Evolutionary conservation across 2,113 vertebrate species (phyloP), one percentile per base, ranked within the genome.

Genomic region (Rana temporaria): DNA sequence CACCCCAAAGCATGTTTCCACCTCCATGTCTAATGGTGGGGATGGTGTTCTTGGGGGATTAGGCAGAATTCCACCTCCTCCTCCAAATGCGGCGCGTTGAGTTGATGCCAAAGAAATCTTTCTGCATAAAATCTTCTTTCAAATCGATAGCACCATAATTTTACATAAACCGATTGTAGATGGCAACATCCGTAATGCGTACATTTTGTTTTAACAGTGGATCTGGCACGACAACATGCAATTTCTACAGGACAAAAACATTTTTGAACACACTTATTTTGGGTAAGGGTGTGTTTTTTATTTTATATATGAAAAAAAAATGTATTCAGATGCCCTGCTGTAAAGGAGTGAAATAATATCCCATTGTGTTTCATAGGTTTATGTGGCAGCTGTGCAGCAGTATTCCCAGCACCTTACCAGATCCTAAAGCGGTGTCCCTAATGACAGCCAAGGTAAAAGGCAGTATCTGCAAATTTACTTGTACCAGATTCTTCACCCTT

Each of bases 211-310:
- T 86, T 85, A 89, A 86, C 88, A 99, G 98, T 99, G 98, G 98
- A 99, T 99, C 88, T 99, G 98, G 98, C 98, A 99, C 85, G 98
- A 99, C 91, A 99, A 99, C 88, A 99, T 99, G 98, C 98, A 99
- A 92, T 99, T 99, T 87, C 96, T 99, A 85, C 98, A 99, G 93
- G 98, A 99, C 88, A 99, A 99, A 91, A 99, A 99, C 86, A 99
- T 99, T 87, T 99, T 99, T 90, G 98, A 99, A 65, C 98, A 99
- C 91, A 99, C 98, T 0, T 99, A 99, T 90, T 99, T 99, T 89
- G 98, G 98, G 98, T 99, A 87, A 92, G 97, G 92, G 20, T 38
- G 19, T 85, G 67, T 24, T n/a, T 3, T 19, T 42, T 2, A 0
- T 24, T 59, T 68, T 22, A 1, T 80, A 9, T 48, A 48, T 48